Conservation (phyloP, 2,113 vertebrate species). For the Oncorhynchus keta region DNA sequence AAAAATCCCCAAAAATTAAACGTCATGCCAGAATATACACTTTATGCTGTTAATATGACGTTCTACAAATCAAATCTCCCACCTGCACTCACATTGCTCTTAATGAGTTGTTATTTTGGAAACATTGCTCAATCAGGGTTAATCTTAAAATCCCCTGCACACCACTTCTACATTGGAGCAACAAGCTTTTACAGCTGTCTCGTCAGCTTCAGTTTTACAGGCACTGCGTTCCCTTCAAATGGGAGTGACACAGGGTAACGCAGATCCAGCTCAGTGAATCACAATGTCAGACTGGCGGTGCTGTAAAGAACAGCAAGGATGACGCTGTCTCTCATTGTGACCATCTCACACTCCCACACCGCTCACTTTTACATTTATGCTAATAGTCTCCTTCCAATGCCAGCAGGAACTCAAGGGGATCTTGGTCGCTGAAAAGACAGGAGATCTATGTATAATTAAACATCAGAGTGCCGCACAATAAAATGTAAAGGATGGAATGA, state of each 20-base stretch:
- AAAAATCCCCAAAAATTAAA: not conserved
- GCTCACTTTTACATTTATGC: slow-evolving; percentile 45
- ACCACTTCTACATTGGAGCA: slow-evolving; percentile 51
- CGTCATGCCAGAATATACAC: not conserved
- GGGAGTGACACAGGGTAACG: slow-evolving; percentile 51
- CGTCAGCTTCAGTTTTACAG: slow-evolving; percentile 60
- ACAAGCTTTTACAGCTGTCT: slow-evolving; percentile 67
- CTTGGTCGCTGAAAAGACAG: slow-evolving; percentile 38
- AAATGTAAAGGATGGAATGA: slow-evolving; percentile 43
- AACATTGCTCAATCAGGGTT: slow-evolving; percentile 46
- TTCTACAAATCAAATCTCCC: slow-evolving; percentile 17
- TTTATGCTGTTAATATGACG: not conserved
- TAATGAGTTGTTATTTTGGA: slow-evolving; percentile 61
- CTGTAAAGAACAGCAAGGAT: slow-evolving; percentile 46
- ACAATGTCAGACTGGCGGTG: slow-evolving; percentile 53
- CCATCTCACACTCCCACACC: slow-evolving; percentile 43
- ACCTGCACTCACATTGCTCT: slow-evolving; percentile 45
- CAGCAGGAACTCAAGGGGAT: slow-evolving; percentile 33
- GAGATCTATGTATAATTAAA: slow-evolving; percentile 56
- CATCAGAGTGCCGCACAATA: slow-evolving; percentile 41
- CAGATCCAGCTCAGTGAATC: slow-evolving; percentile 49
- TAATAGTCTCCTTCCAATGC: slow-evolving; percentile 41
- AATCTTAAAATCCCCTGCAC: slow-evolving; percentile 64
- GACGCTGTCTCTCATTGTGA: slow-evolving; percentile 57
- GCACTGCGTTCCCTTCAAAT: slow-evolving; percentile 43